phyloP scores from a whole-genome alignment of 1,140 invertebrate species.

The Belonocnema kinseyi region DNA sequence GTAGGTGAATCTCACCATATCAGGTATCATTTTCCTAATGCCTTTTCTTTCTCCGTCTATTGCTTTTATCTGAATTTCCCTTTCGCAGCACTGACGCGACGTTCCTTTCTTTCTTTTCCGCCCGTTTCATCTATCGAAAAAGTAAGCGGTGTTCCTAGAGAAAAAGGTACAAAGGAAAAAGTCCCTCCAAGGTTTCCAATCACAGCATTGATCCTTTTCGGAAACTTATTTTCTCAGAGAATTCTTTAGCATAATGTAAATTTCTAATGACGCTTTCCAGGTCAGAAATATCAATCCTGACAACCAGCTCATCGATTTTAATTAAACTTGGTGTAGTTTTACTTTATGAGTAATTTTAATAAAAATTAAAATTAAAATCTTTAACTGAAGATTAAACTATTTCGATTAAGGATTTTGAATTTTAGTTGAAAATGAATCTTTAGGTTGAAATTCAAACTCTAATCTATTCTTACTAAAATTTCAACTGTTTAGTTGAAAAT shows the following conservation, averaged over 20 bases:
- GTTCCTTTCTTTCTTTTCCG: neutral
- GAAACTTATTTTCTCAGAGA: neutral
- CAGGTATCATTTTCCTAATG: slow-evolving; percentile 13
- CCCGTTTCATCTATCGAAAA: slow-evolving; percentile 2
- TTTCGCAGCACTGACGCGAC: neutral
- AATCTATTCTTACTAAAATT: too few species aligned
- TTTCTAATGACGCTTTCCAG: neutral
- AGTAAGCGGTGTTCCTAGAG: neutral
- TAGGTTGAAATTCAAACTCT: too few species aligned
- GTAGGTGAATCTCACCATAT: slow-evolving; percentile 8
- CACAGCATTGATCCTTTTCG: neutral
- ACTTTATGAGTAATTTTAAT: too few species aligned
- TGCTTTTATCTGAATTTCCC: slow-evolving; percentile 10
- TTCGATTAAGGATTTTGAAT: too few species aligned
- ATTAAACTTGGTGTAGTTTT: too few species aligned
- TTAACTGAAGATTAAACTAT: too few species aligned
- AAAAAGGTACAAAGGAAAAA: neutral
- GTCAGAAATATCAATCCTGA: too few species aligned
- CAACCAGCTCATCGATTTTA: too few species aligned
- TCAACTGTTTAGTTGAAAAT: too few species aligned
- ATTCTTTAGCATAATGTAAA: neutral
- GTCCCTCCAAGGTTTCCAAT: neutral
- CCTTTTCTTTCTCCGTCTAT: slow-evolving; percentile 4
- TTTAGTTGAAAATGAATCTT: too few species aligned
- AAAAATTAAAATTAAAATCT: too few species aligned